These are phyloP conservation scores for Glaucidium brasilianum DNA, from an alignment of 2,113 vertebrate genomes.

Conservation along the genomic window DNA sequence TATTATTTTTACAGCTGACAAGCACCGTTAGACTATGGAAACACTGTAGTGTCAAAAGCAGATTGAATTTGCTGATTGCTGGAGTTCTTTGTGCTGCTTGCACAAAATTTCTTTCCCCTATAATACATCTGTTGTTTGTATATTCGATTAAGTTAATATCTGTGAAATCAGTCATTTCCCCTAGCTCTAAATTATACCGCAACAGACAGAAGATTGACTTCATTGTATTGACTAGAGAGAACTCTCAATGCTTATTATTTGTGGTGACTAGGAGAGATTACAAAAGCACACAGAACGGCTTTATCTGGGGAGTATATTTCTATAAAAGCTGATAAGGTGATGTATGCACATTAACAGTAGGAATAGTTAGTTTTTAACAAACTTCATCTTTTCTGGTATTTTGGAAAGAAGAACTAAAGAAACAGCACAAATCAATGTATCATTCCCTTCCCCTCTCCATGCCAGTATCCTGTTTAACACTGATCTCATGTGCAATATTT, in stretches of 20 bases:
- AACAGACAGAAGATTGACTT: conserved; percentile 72
- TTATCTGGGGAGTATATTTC: conserved; percentile 34
- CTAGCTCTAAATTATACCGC: conserved; percentile 59
- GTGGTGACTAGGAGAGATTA: conserved; percentile 63
- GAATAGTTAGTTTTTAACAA: conserved; percentile 29
- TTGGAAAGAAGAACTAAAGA: conserved; percentile 11
- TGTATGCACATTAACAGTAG: not conserved
- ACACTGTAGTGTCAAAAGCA: conserved; percentile 56
- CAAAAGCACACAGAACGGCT: conserved; percentile 56
- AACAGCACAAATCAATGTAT: conserved; percentile 40
- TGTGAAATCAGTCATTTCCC: conserved; percentile 76
- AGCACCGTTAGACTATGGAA: not conserved
- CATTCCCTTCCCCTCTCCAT: not conserved
- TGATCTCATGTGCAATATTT: conserved; percentile 67
- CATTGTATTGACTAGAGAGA: conserved; percentile 68
- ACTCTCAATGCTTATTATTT: conserved; percentile 66
- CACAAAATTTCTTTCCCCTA: conserved; percentile 60
- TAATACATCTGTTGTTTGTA: conserved; percentile 69
- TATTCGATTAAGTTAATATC: conserved; percentile 73
- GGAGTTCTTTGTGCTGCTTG: conserved; percentile 62
- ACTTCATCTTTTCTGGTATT: conserved; percentile 26
- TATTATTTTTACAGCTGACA: conserved; percentile 53
- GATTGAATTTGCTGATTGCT: conserved; percentile 71
- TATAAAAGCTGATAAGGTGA: not conserved
- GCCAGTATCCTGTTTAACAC: conserved; percentile 56